A percentile compares a stretch with the other conserved stretches of the same genome.
Conservation (phyloP, 2,113 vertebrate genomes). For the Varanus salvator region DNA sequence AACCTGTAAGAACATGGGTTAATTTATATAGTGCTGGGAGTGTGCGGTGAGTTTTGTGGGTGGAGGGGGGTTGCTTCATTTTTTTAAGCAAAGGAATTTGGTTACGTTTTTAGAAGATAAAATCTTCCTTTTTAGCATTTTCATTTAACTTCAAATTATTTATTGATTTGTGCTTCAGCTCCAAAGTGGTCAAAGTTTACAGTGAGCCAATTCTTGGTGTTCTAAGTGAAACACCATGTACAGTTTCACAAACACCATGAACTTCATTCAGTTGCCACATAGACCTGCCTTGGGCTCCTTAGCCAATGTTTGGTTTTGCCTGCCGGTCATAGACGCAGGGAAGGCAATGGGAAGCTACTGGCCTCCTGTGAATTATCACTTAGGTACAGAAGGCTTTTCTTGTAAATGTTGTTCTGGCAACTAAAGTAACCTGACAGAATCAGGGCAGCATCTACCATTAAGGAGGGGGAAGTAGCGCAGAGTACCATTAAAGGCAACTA, state of each 20-base stretch:
- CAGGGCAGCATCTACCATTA: no score
- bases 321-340: neutral
- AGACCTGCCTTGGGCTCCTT: neutral
- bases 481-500: neutral
- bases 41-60: neutral
- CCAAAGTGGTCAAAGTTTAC: slow-evolving; percentile 9
- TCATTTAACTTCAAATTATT: neutral
- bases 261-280: neutral
- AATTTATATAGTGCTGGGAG: slow-evolving; percentile 8
- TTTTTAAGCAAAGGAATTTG: slow-evolving; percentile 11
- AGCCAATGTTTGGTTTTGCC: no score
- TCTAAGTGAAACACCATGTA: neutral
- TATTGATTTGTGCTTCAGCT: slow-evolving; percentile 6
- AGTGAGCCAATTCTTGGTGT: neutral
- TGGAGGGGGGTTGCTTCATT: neutral
- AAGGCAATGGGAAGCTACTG: neutral
- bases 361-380: neutral
- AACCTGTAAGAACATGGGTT: neutral
- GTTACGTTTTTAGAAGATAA: neutral
- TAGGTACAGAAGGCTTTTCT: neutral
- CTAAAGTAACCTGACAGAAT: neutral
- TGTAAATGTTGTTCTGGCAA: neutral
- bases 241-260: neutral
- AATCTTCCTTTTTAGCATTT: neutral
- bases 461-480: neutral